phyloP scores from a whole-genome alignment of 2,888 invertebrate species.

The Beris morrisii region DNA sequence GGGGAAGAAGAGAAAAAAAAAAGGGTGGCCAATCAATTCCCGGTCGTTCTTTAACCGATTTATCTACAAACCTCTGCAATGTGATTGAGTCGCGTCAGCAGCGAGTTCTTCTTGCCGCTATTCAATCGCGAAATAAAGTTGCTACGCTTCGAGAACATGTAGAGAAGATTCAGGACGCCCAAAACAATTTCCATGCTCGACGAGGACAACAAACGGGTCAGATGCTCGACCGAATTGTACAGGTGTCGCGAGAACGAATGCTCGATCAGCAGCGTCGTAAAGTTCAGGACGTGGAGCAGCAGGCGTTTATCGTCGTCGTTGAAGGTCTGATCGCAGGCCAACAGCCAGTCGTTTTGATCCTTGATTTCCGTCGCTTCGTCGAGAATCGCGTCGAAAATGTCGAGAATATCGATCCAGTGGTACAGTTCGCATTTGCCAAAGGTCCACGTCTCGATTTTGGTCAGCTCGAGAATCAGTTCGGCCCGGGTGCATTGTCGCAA shows the following conservation, averaged over 20 bases:
- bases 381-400: slow-evolving; percentile 73
- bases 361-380: slow-evolving; percentile 65
- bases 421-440: slow-evolving; percentile 85
- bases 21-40: slow-evolving; percentile 15
- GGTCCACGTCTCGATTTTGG: slow-evolving; percentile 77
- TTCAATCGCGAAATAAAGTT: slow-evolving; percentile 80
- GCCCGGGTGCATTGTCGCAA: slow-evolving; percentile 67
- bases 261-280: slow-evolving; percentile 81
- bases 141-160: slow-evolving; percentile 86
- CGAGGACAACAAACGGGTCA: slow-evolving; percentile 74
- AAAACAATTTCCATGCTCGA: slow-evolving; percentile 83
- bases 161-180: slow-evolving; percentile 79
- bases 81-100: slow-evolving; percentile 72
- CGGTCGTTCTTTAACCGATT: too few relatives aligned
- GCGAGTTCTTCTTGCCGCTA: slow-evolving; percentile 69
- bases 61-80: slow-evolving; percentile 78
- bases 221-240: slow-evolving; percentile 85
- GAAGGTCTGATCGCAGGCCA: slow-evolving; percentile 72
- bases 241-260: slow-evolving; percentile 84
- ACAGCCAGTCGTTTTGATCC: slow-evolving; percentile 51
- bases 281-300: slow-evolving; percentile 74
- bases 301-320: slow-evolving; percentile 63
- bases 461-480: slow-evolving; percentile 68
- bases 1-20: slow-evolving; percentile 2
- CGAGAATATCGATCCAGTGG: slow-evolving; percentile 83